These are phyloP conservation scores for Theropithecus gelada DNA, from an alignment of 2,113 vertebrate genomes.

Conservation along the genomic window DNA sequence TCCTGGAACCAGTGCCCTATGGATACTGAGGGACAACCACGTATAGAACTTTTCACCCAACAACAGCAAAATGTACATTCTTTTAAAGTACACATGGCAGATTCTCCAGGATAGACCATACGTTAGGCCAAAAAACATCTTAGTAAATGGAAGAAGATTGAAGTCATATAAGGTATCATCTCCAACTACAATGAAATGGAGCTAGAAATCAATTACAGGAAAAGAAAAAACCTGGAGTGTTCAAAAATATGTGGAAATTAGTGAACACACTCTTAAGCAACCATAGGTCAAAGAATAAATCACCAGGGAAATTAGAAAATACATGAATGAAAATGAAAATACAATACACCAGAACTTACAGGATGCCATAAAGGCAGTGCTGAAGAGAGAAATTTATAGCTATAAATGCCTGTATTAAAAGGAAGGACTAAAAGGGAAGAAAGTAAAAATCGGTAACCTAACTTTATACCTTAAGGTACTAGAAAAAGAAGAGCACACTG, in stretches of 20 bases:
- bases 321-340: background rate
- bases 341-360: background rate
- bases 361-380: background rate
- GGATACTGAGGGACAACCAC: background rate
- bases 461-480: background rate
- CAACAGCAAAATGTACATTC: background rate
- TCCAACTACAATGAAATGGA: background rate
- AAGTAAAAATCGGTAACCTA: background rate
- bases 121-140: background rate
- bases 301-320: background rate
- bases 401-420: background rate
- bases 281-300: background rate
- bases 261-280: background rate
- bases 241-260: background rate
- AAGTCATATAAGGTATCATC: background rate
- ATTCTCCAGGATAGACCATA: background rate
- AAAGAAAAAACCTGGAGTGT: background rate
- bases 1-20: background rate
- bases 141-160: slow-evolving; percentile 15
- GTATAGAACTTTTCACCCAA: background rate
- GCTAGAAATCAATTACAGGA: background rate
- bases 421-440: background rate
- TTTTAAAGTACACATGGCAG: background rate
- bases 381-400: background rate
- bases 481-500: background rate